Conservation (phyloP, 2,113 vertebrate species). For the Dromas ardeola region DNA sequence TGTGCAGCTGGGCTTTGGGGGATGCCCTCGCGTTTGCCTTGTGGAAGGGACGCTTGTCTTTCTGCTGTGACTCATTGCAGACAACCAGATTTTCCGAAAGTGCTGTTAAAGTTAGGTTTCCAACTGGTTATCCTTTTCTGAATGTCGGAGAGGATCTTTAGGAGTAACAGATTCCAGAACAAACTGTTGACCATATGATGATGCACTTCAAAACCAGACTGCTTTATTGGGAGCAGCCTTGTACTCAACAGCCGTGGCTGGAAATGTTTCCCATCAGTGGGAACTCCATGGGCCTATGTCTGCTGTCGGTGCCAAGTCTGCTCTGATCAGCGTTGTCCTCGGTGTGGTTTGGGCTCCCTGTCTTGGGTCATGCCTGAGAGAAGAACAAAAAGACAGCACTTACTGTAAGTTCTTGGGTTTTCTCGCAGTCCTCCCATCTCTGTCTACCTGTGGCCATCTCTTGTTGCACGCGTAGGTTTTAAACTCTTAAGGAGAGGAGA, state of each 20-base stretch:
- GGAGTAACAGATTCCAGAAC: slow-evolving; percentile 42
- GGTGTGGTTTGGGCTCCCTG: neutral
- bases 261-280: slow-evolving; percentile 44
- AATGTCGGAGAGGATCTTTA: neutral
- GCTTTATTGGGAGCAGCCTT: slow-evolving; percentile 34
- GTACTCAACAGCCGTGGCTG: slow-evolving; percentile 15
- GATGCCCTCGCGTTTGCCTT: neutral
- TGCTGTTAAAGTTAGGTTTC: neutral
- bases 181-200: slow-evolving; percentile 40
- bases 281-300: neutral
- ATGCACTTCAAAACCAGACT: slow-evolving; percentile 20
- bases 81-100: neutral
- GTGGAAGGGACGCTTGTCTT: neutral
- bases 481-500: neutral
- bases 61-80: neutral
- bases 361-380: neutral
- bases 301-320: neutral
- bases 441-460: neutral
- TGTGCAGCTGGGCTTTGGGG: slow-evolving; percentile 18
- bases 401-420: neutral
- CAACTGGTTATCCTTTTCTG: neutral
- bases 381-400: neutral
- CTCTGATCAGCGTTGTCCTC: neutral
- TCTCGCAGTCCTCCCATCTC: neutral
- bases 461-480: neutral